Evolutionary conservation across 2,888 invertebrate species (phyloP), one percentile per base, ranked within the genome.

Genomic region (Ectropis crepuscularia): DNA sequence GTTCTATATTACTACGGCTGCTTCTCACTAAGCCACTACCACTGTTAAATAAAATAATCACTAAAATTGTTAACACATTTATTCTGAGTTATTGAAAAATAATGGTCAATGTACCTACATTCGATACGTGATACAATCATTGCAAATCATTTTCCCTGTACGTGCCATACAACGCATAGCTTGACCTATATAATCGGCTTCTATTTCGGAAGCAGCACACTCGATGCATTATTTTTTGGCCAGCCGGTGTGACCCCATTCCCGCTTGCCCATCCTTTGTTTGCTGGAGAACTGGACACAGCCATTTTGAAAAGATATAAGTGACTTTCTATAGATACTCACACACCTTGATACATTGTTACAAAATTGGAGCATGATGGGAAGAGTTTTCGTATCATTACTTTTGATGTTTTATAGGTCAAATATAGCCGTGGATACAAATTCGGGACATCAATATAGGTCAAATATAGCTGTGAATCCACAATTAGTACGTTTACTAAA

Each of bases 221-320:
- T 82, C 78, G 87, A 86, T 91, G 91, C 91, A 92, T 88, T 87
- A 86, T 86, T 85, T 88, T 89, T 85, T 86, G 80, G 83, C 81
- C 78, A 82, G 86, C 82, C 79, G 81, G 80, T 70, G 73, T 88
- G 88, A 89, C 90, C 90, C 73, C 78, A 78, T 81, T 90, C 78
- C 76, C 49, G 41, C 50, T 49, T 41, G 55, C 57, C 49, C 50
- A 55, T 68, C 71, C 70, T 71, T 72, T 74, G 72, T 71, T 66
- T 60, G 63, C 54, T n/a, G 41, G 37, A 57, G 62, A 57, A 55
- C 46, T 46, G 62, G 58, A 59, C 47, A 55, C 37, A 9, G 59
- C 53, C 53, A 47, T 63, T 59, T 63, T 54, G 59, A 63, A 59
- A 63, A 63, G 45, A 50, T 63, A 58, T 63, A 45, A 58, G 58